Percentiles rank a stretch among this genome's conserved stretches.
These are phyloP conservation scores for Crocodylus rhombifer DNA, from an alignment of 2,797 vertebrate genomes.

Conservation along the genomic window DNA sequence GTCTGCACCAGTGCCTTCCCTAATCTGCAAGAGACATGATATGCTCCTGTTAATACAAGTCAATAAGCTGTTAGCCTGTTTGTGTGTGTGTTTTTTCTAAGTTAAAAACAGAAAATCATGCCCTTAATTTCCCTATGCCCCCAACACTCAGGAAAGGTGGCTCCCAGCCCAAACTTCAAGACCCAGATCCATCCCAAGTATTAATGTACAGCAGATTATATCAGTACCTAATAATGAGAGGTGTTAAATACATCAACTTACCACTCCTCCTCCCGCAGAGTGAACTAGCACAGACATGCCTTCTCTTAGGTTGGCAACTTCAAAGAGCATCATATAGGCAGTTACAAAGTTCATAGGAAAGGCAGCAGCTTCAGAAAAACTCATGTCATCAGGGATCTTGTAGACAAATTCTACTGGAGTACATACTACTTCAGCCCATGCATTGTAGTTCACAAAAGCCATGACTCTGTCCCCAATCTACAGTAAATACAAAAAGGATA, in stretches of 20 bases:
- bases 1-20: no score
- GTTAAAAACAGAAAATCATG: not conserved
- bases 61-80: no score
- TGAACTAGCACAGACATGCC: constrained; percentile 99
- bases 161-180: not conserved
- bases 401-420: constrained; percentile 93
- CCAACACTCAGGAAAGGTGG: not conserved
- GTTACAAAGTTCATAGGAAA: constrained; percentile 98
- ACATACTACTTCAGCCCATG: constrained; percentile 98
- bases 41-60: no score
- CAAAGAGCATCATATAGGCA: constrained; percentile 99
- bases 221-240: not conserved
- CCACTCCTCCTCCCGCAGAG: constrained; percentile 96
- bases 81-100: not conserved
- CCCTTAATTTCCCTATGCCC: no score
- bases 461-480: constrained; percentile 98
- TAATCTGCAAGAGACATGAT: no score
- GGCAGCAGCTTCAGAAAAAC: constrained; percentile 93
- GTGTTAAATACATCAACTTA: constrained; percentile 80
- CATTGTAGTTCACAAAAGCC: constrained; percentile 97
- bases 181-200: not conserved
- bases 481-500: not conserved
- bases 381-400: constrained; percentile 98
- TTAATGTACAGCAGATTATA: not conserved
- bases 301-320: constrained; percentile 95